Evolutionary conservation across 2,888 invertebrate species (phyloP), one percentile per base, ranked within the genome.

Genomic region (Dynastes hyllus): DNA sequence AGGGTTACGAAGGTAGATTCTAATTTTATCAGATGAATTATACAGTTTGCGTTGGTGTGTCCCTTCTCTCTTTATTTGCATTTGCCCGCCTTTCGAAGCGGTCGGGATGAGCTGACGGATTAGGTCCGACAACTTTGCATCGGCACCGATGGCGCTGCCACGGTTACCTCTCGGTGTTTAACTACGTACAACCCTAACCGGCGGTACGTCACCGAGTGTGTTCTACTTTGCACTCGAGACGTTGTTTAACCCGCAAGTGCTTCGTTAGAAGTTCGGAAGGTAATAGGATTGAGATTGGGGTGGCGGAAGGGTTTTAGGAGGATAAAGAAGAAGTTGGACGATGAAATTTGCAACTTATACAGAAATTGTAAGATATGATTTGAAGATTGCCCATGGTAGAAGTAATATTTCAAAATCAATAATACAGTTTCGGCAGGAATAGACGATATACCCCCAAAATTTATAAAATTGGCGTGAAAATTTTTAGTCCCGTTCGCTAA

Each of bases 1-100:
- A 37, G 55, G 40, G 40, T 55, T 58, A 58, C 58, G 73, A 58
- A 55, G 40, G 58, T 58, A 40, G 51, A 73, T 58, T 40, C 73
- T 73, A 73, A 73, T 73, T 73, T 73, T 58, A 73, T 73, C 73
- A 73, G 58, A 58, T 58, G 55, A 73, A 73, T 73, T 73, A 73
- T 73, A 58, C 73, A 40, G 73, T 73, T 73, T 73, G 73, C 58
- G 73, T 58, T 73, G 73, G 58, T 40, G 58, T 73, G 58, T 37
- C 58, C 32, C 27, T 29, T 27, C 13, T 69, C 50, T 69, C 50
- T 69, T 29, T 51, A 69, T 69, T 69, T 37, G 32, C 32, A 5
- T 37, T 37, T 5, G 32, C 32, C 32, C 29, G 69, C 69, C 32
- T 69, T 51, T 69, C 29, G 69, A 13, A 51, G 51, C 51, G 22